Conservation (phyloP, 2,888 invertebrate genomes). For the Germaria angustata region DNA sequence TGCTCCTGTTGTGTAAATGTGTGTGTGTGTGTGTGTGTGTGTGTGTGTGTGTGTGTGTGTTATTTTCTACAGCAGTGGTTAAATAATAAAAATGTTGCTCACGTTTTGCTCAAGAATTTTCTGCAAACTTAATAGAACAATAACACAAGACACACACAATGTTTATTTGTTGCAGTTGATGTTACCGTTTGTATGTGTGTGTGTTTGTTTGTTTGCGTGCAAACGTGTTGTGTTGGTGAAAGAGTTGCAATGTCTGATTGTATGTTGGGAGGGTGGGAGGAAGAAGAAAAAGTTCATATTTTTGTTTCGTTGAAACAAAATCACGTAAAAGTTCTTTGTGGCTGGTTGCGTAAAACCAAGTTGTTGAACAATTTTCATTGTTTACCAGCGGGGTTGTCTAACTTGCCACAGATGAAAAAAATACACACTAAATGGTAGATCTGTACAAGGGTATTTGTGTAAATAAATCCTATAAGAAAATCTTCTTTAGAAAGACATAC, state of each 20-base stretch:
- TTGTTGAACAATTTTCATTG: slow-evolving; percentile 30
- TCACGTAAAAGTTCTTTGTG: slow-evolving; percentile 53
- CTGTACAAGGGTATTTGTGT: no score
- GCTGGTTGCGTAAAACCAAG: slow-evolving; percentile 31
- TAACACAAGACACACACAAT: slow-evolving; percentile 32
- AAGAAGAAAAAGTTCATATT: slow-evolving; percentile 27
- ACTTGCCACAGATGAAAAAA: not conserved
- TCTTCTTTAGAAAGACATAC: no score
- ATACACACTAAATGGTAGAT: no score
- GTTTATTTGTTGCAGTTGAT: slow-evolving; percentile 4
- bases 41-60: not conserved
- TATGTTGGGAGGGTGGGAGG: no score
- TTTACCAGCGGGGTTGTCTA: slow-evolving; percentile 5
- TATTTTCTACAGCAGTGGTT: slow-evolving; percentile 1
- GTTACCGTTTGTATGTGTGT: no score
- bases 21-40: not conserved
- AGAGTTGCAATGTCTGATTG: not conserved
- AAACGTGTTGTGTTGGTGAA: not conserved
- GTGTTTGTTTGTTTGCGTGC: not conserved
- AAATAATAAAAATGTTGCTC: slow-evolving; percentile 48
- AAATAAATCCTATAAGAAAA: no score
- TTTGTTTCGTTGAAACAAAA: slow-evolving; percentile 35
- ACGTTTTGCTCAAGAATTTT: slow-evolving; percentile 40
- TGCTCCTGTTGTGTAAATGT: not conserved
- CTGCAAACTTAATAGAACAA: slow-evolving; percentile 50